phyloP scores from a whole-genome alignment of 1,140 invertebrate species.

The Drosophila punjabiensis region DNA sequence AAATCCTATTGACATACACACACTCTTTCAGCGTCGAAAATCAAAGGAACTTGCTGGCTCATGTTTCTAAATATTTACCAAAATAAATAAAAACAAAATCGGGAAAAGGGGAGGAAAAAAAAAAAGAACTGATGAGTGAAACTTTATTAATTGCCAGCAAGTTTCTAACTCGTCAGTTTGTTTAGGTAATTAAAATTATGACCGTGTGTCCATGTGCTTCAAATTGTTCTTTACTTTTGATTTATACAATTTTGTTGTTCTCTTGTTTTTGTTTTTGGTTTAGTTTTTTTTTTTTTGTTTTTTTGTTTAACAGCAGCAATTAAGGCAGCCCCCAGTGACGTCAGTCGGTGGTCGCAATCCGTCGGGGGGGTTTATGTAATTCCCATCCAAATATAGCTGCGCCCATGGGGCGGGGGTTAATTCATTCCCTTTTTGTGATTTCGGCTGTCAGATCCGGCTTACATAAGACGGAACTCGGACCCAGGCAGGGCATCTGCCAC shows the following conservation, averaged over 20 bases:
- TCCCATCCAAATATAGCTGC: constrained; percentile 15
- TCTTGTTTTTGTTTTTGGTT: background rate
- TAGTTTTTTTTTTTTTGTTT: constrained; percentile 11
- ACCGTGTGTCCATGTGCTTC: constrained; percentile 40
- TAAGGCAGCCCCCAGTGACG: constrained; percentile 44
- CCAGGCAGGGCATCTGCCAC: background rate
- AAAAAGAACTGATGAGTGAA: constrained; percentile 27
- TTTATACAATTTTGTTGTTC: constrained; percentile 13
- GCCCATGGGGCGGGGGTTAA: constrained; percentile 14
- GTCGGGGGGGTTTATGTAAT: constrained; percentile 30
- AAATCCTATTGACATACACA: constrained; percentile 7
- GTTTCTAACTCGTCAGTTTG: constrained; percentile 69
- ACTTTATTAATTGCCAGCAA: constrained; percentile 74
- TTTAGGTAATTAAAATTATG: constrained; percentile 80
- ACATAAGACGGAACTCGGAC: constrained; percentile 38
- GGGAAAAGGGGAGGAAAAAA: background rate
- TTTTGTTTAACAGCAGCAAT: constrained; percentile 41
- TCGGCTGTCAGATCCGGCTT: constrained; percentile 45
- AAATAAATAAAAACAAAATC: constrained; percentile 42
- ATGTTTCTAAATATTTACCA: constrained; percentile 68
- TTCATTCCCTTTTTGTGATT: constrained; percentile 31
- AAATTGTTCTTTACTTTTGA: constrained; percentile 47
- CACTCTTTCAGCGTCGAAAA: constrained; percentile 3
- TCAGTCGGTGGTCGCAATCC: constrained; percentile 18
- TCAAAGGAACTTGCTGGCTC: constrained; percentile 42